A percentile compares a stretch with the other conserved stretches of the same genome.
Evolutionary conservation across 2,888 invertebrate species (phyloP).

Genomic region (Agrochola lychnidis): DNA sequence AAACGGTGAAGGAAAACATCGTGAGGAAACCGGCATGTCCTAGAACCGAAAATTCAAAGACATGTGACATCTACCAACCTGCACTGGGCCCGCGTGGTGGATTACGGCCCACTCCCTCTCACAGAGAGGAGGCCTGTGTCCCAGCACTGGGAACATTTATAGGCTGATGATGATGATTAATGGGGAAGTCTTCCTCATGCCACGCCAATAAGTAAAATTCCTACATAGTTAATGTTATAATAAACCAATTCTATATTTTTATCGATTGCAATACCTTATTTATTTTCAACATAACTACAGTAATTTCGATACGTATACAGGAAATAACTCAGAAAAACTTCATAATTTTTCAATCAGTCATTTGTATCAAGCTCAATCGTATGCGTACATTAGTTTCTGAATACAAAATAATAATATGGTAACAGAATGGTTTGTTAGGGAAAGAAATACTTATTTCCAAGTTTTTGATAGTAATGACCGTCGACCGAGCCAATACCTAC

Average conservation of each 20-base stretch:
- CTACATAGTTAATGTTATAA: background rate
- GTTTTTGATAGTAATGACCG: constrained; percentile 2
- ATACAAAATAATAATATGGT: constrained; percentile 48
- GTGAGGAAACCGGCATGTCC: no score
- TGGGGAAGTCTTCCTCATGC: background rate
- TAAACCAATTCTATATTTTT: background rate
- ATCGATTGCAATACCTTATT: background rate
- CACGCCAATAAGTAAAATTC: background rate
- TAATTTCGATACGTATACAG: constrained; percentile 18
- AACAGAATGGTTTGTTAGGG: constrained; percentile 24
- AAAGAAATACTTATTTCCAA: constrained; percentile 24
- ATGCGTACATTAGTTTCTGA: constrained; percentile 21
- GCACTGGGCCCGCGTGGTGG: no score
- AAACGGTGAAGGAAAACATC: no score
- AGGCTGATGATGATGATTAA: no score
- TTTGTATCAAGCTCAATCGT: background rate
- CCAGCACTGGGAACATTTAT: no score
- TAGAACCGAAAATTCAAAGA: no score
- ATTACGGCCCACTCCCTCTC: no score
- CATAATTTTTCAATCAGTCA: constrained; percentile 20
- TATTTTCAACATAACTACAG: constrained; percentile 15
- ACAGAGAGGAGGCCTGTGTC: no score
- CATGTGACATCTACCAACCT: no score
- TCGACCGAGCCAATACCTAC: background rate
- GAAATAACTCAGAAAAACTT: constrained; percentile 21